Percentiles rank a stretch among this genome's conserved stretches.
These are phyloP conservation scores for Pegea sp. DNA, from an alignment of 23 tunicate species.

Conservation along the genomic window DNA sequence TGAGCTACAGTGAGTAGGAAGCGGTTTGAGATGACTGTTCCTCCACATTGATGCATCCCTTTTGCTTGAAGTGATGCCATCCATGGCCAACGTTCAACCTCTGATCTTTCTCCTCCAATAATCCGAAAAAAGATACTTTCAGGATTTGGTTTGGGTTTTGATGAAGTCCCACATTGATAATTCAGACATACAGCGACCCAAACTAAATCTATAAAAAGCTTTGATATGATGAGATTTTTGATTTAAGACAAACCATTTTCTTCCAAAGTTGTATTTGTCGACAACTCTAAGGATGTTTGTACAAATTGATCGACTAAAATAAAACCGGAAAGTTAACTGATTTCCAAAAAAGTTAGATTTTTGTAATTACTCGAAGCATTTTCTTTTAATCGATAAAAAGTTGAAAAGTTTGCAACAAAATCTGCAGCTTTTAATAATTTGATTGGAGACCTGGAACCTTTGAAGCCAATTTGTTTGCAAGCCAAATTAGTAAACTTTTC, in stretches of 20 bases:
- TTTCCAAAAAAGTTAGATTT: no score
- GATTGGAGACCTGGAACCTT: constrained; percentile 19
- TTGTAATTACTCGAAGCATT: no score
- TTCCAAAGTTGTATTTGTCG: not conserved
- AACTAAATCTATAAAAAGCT: not conserved
- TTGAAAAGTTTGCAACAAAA: not conserved
- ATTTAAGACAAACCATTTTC: not conserved
- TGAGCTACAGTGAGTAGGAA: constrained; percentile 68
- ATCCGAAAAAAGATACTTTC: constrained; percentile 8
- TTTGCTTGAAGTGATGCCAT: constrained; percentile 42
- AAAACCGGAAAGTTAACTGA: no score
- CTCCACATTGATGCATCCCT: constrained; percentile 51
- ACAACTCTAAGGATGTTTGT: no score
- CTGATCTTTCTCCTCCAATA: constrained; percentile 28
- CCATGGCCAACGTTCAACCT: constrained; percentile 67
- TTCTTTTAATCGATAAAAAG: no score
- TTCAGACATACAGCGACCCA: constrained; percentile 51
- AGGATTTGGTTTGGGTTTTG: constrained; percentile 5
- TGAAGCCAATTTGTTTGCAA: constrained; percentile 22
- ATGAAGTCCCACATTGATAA: constrained; percentile 41
- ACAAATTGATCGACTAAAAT: no score
- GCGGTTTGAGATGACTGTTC: constrained; percentile 41
- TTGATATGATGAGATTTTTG: not conserved
- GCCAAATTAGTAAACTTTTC: constrained; percentile 20
- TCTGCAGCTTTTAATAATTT: not conserved